Percentiles rank a stretch among this genome's conserved stretches.
Evolutionary conservation across 1,140 invertebrate species (phyloP).

Genomic region (Drepana arcuata): DNA sequence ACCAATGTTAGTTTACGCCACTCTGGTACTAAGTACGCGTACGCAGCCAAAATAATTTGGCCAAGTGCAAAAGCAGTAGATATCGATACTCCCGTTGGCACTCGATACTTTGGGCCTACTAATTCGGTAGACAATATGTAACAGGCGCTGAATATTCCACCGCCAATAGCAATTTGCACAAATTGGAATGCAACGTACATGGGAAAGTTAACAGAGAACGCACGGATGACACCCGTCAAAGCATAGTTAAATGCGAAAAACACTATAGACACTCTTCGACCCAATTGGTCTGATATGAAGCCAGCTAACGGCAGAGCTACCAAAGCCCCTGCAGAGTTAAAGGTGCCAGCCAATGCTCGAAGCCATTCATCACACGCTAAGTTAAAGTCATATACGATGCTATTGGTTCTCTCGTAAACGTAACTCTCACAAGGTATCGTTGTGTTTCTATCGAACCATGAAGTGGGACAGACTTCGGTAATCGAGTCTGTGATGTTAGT

Average conservation of each 20-base stretch:
- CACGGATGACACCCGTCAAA: constrained; percentile 36
- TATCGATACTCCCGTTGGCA: constrained; percentile 79
- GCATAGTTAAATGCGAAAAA: constrained; percentile 52
- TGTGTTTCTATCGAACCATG: constrained; percentile 38
- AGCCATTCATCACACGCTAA: constrained; percentile 56
- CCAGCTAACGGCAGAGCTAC: constrained; percentile 44
- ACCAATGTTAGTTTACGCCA: constrained; percentile 81
- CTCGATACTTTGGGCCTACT: constrained; percentile 81
- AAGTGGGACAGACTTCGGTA: constrained; percentile 24
- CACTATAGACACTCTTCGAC: constrained; percentile 41
- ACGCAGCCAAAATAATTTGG: constrained; percentile 76
- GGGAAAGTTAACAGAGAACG: constrained; percentile 49
- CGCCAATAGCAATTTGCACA: constrained; percentile 47
- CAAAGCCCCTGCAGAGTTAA: constrained; percentile 52
- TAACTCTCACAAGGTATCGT: constrained; percentile 38
- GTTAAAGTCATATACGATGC: constrained; percentile 52
- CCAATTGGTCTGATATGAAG: constrained; percentile 48
- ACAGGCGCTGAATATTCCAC: constrained; percentile 51
- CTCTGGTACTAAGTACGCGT: constrained; percentile 77
- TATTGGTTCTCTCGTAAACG: constrained; percentile 45
- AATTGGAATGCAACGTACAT: constrained; percentile 55
- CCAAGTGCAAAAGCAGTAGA: constrained; percentile 83
- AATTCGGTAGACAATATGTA: constrained; percentile 80
- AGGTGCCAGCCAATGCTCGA: constrained; percentile 42
- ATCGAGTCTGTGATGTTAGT: constrained; percentile 13